Conservation (phyloP, 2,797 vertebrate species). For the Sparus aurata region DNA sequence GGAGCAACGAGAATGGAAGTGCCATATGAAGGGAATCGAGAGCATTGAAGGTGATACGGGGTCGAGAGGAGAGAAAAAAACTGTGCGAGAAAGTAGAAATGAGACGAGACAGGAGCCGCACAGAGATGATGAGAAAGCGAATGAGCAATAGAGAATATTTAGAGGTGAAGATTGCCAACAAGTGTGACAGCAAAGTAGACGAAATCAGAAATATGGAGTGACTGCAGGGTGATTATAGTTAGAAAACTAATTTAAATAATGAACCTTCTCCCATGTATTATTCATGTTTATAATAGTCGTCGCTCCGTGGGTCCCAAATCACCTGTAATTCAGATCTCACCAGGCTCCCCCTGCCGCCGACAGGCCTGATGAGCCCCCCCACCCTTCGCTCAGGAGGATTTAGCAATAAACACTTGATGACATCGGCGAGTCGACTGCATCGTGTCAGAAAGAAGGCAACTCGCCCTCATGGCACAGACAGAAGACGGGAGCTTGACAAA, state of each 20-base stretch:
- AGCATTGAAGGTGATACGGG: not conserved
- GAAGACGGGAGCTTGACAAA: conserved; percentile 36
- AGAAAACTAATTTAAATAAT: conserved; percentile 50
- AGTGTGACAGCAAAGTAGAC: conserved; percentile 8
- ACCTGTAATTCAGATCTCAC: conserved; percentile 52
- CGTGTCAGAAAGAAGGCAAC: conserved; percentile 38
- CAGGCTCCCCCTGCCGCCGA: conserved; percentile 55
- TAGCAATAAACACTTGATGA: conserved; percentile 41
- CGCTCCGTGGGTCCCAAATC: conserved; percentile 30
- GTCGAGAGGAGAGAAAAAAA: not conserved
- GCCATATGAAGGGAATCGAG: not conserved
- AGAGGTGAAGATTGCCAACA: conserved; percentile 22
- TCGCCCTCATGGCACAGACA: conserved; percentile 38
- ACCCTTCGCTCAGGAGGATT: conserved; percentile 36
- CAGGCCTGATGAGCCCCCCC: conserved; percentile 48
- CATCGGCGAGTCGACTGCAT: conserved; percentile 51
- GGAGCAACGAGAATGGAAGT: not conserved
- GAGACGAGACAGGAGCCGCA: conserved; percentile 9
- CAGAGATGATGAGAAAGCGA: conserved; percentile 19
- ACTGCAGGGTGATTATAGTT: conserved; percentile 2
- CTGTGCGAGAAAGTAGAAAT: conserved; percentile 24
- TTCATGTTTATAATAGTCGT: conserved; percentile 60
- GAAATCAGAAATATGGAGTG: conserved; percentile 30
- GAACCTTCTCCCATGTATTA: conserved; percentile 57
- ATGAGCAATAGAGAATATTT: conserved; percentile 15